Conservation (phyloP, 2,797 vertebrate species). For the Prionace glauca region DNA sequence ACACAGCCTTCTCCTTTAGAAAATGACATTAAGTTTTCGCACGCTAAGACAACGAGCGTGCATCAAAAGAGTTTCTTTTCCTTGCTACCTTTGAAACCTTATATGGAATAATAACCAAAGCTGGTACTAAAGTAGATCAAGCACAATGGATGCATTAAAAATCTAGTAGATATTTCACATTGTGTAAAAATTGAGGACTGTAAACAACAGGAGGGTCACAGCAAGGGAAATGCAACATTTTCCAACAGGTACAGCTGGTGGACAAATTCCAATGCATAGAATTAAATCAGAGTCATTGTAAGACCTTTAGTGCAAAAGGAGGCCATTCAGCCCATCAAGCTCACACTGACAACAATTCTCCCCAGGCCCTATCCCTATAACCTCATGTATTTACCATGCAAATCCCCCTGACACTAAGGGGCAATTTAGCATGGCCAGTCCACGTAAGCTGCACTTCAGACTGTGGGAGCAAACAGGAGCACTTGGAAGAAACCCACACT, state of each 20-base stretch:
- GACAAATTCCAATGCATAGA: neutral
- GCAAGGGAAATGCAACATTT: neutral
- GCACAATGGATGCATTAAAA: neutral
- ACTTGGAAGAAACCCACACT: too few relatives aligned
- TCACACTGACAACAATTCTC: too few relatives aligned
- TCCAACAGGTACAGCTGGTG: neutral
- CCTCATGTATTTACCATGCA: too few relatives aligned
- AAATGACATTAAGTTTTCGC: neutral
- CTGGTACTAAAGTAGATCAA: neutral
- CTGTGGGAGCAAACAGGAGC: too few relatives aligned
- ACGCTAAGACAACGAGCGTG: neutral
- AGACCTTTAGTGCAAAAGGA: too few relatives aligned
- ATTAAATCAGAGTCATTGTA: neutral
- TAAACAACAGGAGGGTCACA: neutral
- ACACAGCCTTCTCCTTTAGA: neutral
- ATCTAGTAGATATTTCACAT: neutral
- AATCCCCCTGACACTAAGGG: too few relatives aligned
- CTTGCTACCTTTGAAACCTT: neutral
- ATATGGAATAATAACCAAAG: neutral
- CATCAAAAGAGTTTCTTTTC: neutral
- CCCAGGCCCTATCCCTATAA: too few relatives aligned
- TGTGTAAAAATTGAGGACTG: too few relatives aligned
- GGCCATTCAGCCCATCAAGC: too few relatives aligned
- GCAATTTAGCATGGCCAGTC: too few relatives aligned
- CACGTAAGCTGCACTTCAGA: too few relatives aligned